phyloP scores from a whole-genome alignment of 1,140 invertebrate genomes.

The Drosophila funebris region DNA sequence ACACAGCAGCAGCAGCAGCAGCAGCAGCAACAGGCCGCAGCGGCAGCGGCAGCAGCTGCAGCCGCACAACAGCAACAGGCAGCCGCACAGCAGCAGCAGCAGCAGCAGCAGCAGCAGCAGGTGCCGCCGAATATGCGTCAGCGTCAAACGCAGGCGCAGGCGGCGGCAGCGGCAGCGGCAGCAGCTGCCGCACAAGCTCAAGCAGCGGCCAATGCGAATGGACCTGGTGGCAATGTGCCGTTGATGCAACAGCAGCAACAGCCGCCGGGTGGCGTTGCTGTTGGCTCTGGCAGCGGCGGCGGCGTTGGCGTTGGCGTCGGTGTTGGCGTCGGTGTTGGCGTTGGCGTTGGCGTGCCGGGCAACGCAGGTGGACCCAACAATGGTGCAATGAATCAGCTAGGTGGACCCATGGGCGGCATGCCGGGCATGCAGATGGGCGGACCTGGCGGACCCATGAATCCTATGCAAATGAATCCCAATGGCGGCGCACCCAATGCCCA shows the following conservation, averaged over 20 bases:
- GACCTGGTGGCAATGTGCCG: slow-evolving; percentile 57
- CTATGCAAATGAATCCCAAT: slow-evolving; percentile 73
- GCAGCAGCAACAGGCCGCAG: slow-evolving; percentile 82
- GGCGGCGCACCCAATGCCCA: slow-evolving; percentile 53
- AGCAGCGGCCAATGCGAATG: slow-evolving; percentile 70
- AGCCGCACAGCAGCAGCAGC: slow-evolving; percentile 65
- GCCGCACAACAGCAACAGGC: slow-evolving; percentile 62
- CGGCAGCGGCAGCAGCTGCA: slow-evolving; percentile 50
- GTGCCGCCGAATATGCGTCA: slow-evolving; percentile 82
- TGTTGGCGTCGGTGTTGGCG: slow-evolving; percentile 37
- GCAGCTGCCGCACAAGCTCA: slow-evolving; percentile 71
- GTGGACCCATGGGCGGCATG: slow-evolving; percentile 76
- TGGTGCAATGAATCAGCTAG: slow-evolving; percentile 69
- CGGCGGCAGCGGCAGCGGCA: slow-evolving; percentile 69
- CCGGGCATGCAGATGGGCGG: slow-evolving; percentile 78
- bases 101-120: slow-evolving; percentile 74
- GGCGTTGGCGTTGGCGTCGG: slow-evolving; percentile 41
- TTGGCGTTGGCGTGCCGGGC: slow-evolving; percentile 39
- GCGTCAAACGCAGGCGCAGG: slow-evolving; percentile 73
- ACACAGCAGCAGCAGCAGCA: slow-evolving; percentile 86
- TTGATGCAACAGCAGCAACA: slow-evolving; percentile 60
- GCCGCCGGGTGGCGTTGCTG: slow-evolving; percentile 41
- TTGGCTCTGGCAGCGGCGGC: slow-evolving; percentile 30
- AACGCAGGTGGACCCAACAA: slow-evolving; percentile 45
- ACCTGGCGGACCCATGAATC: slow-evolving; percentile 65